Conservation (phyloP, 2,888 invertebrate species). For the Leptopterna dolabrata region DNA sequence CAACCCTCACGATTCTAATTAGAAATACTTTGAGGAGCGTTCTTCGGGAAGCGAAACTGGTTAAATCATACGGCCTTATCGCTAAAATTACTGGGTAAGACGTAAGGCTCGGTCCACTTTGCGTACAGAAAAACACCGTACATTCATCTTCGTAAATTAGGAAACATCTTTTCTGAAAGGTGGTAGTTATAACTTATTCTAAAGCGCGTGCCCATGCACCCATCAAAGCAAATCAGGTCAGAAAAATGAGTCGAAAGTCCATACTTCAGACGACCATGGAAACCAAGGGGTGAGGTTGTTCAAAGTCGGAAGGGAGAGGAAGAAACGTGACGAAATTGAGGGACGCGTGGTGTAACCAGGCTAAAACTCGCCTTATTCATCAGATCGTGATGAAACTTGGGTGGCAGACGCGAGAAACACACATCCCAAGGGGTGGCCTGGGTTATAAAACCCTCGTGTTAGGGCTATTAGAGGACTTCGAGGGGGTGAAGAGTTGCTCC, state of each 20-base stretch:
- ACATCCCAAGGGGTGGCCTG: slow-evolving; percentile 3
- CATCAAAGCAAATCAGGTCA: slow-evolving; percentile 1
- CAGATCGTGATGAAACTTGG: slow-evolving; percentile 24
- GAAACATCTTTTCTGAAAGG: neutral
- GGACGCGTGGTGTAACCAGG: neutral
- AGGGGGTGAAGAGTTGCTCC: neutral
- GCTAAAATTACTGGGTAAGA: neutral
- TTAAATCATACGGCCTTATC: neutral
- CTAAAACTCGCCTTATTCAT: slow-evolving; percentile 14
- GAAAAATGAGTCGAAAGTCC: neutral
- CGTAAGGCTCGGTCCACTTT: neutral
- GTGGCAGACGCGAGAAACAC: slow-evolving; percentile 23
- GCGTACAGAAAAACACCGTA: neutral
- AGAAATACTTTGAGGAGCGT: neutral
- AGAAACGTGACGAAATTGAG: slow-evolving; percentile 19
- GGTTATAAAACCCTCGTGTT: neutral
- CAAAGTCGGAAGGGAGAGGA: neutral
- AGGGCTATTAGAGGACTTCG: neutral
- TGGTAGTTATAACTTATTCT: slow-evolving; percentile 7
- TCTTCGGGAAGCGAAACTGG: neutral
- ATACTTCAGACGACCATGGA: neutral
- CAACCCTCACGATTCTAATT: neutral
- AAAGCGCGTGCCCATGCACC: neutral
- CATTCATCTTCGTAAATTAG: neutral
- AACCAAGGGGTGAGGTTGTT: neutral